Base-by-base conservation (phyloP, 2,113 vertebrate genomes). In the Gadus chalcogrammus region DNA sequence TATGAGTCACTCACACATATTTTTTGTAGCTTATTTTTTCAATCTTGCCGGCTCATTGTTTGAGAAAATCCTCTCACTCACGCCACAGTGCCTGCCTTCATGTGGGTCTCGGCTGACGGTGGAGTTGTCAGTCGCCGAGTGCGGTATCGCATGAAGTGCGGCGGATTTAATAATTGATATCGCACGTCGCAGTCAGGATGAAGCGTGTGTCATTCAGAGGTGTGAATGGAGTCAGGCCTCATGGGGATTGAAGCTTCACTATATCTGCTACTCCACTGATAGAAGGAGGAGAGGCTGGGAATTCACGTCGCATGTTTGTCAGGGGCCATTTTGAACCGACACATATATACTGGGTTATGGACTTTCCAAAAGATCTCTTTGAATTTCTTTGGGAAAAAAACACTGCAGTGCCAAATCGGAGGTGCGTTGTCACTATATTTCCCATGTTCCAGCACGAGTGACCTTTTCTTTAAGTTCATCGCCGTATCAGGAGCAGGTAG, bases 191-290 rank as follows among this genome's bases (percentile, higher is more conserved):
- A 70, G 67, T 55, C 53, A 72, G 70, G 38, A 35, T 78, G 72
- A 82, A 74, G 79, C 75, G 75, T 48, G 59, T 75, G 77, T 82
- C 68, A 69, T 67, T 85, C 74, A 83, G 78, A 82, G 67, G 82
- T 73, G 80, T 77, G 79, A 86, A 86, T 80, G 67, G 76, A 83
- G 75, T 71, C 72, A 61, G 68, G 72, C 83, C 83, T 83, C 74
- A 20, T 53, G 53, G 69, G 84, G 78, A 61, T 70, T 68, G 61
- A 62, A 69, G 66, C 59, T 59, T 67, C 60, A 61, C 17, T 63
- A 72, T 78, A 76, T 82, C 79, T 75, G 15, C 69, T 78, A 69
- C 58, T 67, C 22, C 65, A 73, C 67, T 67, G 17, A 52, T 22
- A 52, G 20, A 69, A 70, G 71, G 75, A 61, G 80, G 61, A 65